Conservation (phyloP, 2,888 invertebrate genomes). For the Phaedon cochleariae region DNA sequence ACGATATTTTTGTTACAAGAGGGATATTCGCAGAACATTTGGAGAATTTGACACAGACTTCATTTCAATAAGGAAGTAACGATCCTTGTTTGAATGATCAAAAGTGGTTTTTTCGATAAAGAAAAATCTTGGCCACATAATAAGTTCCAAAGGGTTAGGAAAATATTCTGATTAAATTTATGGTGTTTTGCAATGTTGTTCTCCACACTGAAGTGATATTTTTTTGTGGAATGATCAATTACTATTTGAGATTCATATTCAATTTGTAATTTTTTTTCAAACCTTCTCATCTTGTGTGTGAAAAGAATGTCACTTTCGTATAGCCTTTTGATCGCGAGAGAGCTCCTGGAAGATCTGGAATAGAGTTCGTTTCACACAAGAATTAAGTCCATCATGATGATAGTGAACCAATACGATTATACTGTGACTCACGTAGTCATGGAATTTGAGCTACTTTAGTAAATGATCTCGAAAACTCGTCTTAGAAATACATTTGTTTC, state of each 20-base stretch:
- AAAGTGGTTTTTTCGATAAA: neutral
- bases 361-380: neutral
- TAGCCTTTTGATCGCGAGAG: neutral
- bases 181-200: neutral
- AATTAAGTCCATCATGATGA: neutral
- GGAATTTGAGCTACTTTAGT: neutral
- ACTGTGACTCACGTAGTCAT: too few relatives aligned
- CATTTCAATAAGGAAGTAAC: neutral
- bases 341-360: neutral
- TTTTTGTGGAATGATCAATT: neutral
- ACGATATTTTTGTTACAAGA: too few relatives aligned
- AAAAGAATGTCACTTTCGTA: neutral
- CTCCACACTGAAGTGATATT: neutral
- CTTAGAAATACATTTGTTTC: neutral
- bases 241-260: neutral
- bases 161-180: neutral
- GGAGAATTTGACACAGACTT: neutral
- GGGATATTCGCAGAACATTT: too few relatives aligned
- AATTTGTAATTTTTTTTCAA: neutral
- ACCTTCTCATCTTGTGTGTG: neutral
- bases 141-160: too few relatives aligned
- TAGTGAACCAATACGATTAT: too few relatives aligned
- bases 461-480: neutral
- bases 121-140: too few relatives aligned
- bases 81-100: neutral